Evolutionary conservation across 2,797 vertebrate genomes (phyloP), one percentile per base, ranked within the genome.

Genomic region (Cossypha heuglini): DNA sequence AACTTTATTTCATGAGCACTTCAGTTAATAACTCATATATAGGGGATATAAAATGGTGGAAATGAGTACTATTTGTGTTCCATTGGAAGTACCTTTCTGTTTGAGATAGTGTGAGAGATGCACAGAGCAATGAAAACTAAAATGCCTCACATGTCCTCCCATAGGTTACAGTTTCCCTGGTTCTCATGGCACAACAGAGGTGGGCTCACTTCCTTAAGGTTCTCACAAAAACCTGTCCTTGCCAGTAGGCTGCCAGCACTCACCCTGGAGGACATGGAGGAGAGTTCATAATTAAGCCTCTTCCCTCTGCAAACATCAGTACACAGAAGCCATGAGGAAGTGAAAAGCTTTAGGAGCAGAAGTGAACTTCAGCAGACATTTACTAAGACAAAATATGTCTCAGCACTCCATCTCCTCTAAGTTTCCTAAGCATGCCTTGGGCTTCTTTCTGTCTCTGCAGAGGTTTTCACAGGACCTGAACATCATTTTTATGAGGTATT

Each of bases 31-130:
- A 62, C 40, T 85, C 3, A 3, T 19, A 3, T 40, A 12, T 2
- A 1, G 13, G 4, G 3, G 18, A 55, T 29, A 31, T 9, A 17
- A 5, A 2, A 35, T n/a, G 7, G 21, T 35, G 14, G 29, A 77
- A 88, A 63, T 37, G 16, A 1, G 7, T 9, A 52, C 29, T 18
- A 61, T 1, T 4, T 0, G 0, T 6, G 4, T 49, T 67, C 22
- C 42, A 29, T 10, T 55, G 37, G 28, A 42, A 67, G n/a, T 48
- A 31, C 4, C 2, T 76, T 46, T 84, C 54, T 68, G 4, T 35
- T 74, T 48, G 68, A 40, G 45, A 12, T 61, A 33, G 24, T 0
- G 2, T 37, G 38, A 72, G 15, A 81, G 17, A 28, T 17, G 14
- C 21, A 49, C 4, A 55, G 49, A 81, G 10, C 18, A 51, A 58